Evolutionary conservation across 2,113 vertebrate species (phyloP).

Genomic region (Oenanthe melanoleuca): DNA sequence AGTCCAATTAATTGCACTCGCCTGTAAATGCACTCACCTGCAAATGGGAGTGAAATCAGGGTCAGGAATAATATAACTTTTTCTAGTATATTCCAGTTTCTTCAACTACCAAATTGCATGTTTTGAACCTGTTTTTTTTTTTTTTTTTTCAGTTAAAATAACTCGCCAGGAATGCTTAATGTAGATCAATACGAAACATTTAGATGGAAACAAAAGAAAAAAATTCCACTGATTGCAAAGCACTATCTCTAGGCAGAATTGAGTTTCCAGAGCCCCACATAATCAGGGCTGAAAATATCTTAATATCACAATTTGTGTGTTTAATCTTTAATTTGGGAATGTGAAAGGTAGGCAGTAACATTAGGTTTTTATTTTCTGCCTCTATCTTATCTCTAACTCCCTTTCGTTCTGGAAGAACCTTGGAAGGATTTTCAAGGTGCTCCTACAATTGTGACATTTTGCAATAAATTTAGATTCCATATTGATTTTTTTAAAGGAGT

Average conservation of each 20-base stretch:
- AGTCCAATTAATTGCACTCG: neutral
- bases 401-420: neutral
- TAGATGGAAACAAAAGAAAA: neutral
- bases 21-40: neutral
- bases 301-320: neutral
- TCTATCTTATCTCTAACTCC: neutral
- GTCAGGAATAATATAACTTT: neutral
- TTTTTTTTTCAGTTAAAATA: neutral
- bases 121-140: neutral
- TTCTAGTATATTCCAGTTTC: neutral
- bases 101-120: neutral
- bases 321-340: neutral
- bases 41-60: neutral
- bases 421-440: neutral
- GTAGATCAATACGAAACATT: neutral
- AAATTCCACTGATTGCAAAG: neutral
- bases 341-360: neutral
- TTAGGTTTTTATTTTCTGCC: neutral
- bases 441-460: neutral
- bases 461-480: neutral
- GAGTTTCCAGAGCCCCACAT: neutral
- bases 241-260: neutral
- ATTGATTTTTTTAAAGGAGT: neutral
- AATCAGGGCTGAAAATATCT: neutral
- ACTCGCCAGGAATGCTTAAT: rapidly evolving